Evolutionary conservation across 2,888 invertebrate species (phyloP).

Genomic region (Caenorhabditis sp.): DNA sequence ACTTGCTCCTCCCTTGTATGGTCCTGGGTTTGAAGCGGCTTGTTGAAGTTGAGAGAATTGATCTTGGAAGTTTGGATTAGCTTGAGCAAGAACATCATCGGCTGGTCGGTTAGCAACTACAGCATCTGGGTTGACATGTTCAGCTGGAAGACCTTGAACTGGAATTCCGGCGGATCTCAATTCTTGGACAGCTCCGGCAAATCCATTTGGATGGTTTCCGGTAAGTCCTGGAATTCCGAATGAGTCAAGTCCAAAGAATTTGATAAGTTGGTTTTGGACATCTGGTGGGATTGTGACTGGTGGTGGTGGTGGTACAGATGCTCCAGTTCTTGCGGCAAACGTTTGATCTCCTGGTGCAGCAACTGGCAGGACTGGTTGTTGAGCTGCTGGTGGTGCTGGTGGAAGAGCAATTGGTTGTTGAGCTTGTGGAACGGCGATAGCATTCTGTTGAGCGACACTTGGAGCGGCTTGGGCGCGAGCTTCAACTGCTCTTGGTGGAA

Average conservation of each 20-base stretch:
- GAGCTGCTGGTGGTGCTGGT: slow-evolving; percentile 47
- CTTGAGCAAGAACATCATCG: slow-evolving; percentile 63
- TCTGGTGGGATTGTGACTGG: slow-evolving; percentile 70
- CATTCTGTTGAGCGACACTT: slow-evolving; percentile 30
- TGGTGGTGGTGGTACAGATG: slow-evolving; percentile 54
- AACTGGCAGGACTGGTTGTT: slow-evolving; percentile 48
- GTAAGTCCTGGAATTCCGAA: slow-evolving; percentile 70
- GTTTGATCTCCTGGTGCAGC: slow-evolving; percentile 50
- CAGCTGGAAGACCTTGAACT: slow-evolving; percentile 65
- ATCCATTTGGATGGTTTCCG: slow-evolving; percentile 68
- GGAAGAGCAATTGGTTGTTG: slow-evolving; percentile 40
- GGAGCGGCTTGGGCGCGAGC: slow-evolving; percentile 35
- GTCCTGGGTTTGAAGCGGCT: slow-evolving; percentile 56
- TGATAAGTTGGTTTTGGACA: slow-evolving; percentile 70
- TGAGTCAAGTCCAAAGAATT: slow-evolving; percentile 70
- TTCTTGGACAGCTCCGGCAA: slow-evolving; percentile 69
- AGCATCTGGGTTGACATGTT: slow-evolving; percentile 52
- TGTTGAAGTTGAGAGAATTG: slow-evolving; percentile 60
- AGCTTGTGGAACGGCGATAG: slow-evolving; percentile 45
- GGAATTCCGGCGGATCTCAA: slow-evolving; percentile 69
- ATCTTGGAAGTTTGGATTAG: slow-evolving; percentile 68
- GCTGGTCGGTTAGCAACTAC: slow-evolving; percentile 38
- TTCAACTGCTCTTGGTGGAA: slow-evolving; percentile 59
- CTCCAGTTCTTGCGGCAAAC: slow-evolving; percentile 46
- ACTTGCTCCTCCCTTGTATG: slow-evolving; percentile 58